A percentile compares a stretch with the other conserved stretches of the same genome.
These are phyloP conservation scores for Chamaetylas fuelleborni DNA, from an alignment of 2,113 vertebrate species.

Conservation along the genomic window DNA sequence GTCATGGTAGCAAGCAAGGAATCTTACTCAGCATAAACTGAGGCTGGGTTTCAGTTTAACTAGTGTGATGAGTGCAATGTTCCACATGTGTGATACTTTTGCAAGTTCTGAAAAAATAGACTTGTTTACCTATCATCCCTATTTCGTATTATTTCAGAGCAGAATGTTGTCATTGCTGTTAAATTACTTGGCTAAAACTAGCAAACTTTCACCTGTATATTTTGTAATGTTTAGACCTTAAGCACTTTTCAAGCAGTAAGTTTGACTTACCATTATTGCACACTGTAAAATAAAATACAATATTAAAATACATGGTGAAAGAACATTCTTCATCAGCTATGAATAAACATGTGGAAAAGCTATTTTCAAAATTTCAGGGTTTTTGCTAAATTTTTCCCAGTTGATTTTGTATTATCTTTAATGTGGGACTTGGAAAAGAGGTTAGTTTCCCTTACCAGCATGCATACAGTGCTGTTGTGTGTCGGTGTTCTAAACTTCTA, in stretches of 20 bases:
- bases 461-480: background rate
- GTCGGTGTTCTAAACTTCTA: background rate
- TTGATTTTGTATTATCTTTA: background rate
- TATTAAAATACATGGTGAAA: background rate
- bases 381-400: background rate
- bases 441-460: background rate
- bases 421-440: background rate
- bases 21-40: background rate
- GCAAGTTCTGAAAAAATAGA: background rate
- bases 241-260: background rate
- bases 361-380: background rate
- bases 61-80: background rate
- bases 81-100: background rate
- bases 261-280: background rate
- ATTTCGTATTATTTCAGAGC: background rate
- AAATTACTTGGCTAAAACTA: background rate
- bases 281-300: background rate
- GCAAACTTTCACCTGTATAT: background rate
- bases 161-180: background rate
- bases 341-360: background rate
- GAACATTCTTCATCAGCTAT: background rate
- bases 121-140: background rate
- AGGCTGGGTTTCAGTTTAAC: background rate
- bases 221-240: background rate
- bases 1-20: background rate